These are phyloP conservation scores for Habrosyne pyritoides DNA, from an alignment of 2,888 invertebrate species.

Conservation along the genomic window DNA sequence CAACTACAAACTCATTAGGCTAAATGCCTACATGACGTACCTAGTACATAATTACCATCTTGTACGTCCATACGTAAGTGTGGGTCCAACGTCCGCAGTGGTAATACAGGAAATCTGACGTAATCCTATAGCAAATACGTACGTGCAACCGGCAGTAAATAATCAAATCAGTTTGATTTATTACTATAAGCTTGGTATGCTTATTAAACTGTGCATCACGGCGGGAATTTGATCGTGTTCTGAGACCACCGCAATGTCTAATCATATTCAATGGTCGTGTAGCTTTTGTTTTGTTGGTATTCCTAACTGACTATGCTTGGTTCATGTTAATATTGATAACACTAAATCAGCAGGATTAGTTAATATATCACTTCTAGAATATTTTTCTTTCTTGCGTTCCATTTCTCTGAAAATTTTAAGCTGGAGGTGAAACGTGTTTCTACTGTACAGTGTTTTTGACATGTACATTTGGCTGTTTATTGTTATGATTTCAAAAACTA, in stretches of 20 bases:
- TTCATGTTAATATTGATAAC: no score
- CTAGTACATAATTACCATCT: background rate
- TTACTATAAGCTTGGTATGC: slow-evolving; percentile 64
- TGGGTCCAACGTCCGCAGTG: slow-evolving; percentile 2
- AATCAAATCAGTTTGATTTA: slow-evolving; percentile 78
- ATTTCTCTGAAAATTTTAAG: no score
- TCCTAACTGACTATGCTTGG: background rate
- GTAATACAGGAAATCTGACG: slow-evolving; percentile 27
- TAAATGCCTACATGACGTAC: slow-evolving; percentile 5
- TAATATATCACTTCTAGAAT: no score
- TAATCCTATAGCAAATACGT: slow-evolving; percentile 47
- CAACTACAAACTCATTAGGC: slow-evolving; percentile 4
- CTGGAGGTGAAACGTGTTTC: no score
- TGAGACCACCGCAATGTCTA: slow-evolving; percentile 4
- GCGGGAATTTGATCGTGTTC: slow-evolving; percentile 58
- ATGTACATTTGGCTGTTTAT: no score
- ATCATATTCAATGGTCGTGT: background rate
- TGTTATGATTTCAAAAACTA: no score
- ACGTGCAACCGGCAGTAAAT: slow-evolving; percentile 57
- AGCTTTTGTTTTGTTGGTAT: background rate
- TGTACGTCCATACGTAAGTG: slow-evolving; percentile 11
- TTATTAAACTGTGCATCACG: slow-evolving; percentile 66
- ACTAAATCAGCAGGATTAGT: no score
- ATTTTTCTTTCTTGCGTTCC: no score
- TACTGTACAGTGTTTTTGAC: no score